Percentiles rank a stretch among this genome's conserved stretches.
These are phyloP conservation scores for Heliothis subflexa DNA, from an alignment of 1,140 invertebrate species.

Conservation along the genomic window DNA sequence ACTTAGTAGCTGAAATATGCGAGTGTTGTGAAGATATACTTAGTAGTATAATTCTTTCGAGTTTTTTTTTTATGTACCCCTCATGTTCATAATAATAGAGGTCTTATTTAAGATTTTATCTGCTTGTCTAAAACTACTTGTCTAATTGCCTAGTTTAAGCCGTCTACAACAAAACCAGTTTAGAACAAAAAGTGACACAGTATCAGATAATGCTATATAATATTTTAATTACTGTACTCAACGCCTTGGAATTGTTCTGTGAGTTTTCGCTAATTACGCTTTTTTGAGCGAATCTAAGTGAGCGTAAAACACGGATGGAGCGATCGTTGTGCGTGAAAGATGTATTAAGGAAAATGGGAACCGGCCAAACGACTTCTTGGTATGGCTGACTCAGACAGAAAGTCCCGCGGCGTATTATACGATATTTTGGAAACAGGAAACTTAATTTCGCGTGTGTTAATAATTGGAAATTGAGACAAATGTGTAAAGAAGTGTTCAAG, in stretches of 20 bases:
- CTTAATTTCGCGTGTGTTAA: too few relatives aligned
- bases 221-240: slow-evolving; percentile 20
- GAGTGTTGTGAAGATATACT: too few relatives aligned
- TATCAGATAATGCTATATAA: slow-evolving; percentile 8
- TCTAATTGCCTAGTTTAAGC: not conserved
- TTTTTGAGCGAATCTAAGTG: slow-evolving; percentile 22
- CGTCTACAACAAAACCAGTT: not conserved
- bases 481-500: too few relatives aligned
- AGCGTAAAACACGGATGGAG: slow-evolving; percentile 24
- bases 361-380: slow-evolving; percentile 42
- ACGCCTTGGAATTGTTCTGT: slow-evolving; percentile 2
- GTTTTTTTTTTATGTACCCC: too few relatives aligned
- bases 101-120: too few relatives aligned
- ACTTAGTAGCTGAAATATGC: too few relatives aligned
- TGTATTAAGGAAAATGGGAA: slow-evolving; percentile 52
- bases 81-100: too few relatives aligned
- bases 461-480: too few relatives aligned
- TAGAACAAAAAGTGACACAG: not conserved
- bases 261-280: slow-evolving; percentile 12
- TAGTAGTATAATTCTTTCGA: too few relatives aligned
- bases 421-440: not conserved
- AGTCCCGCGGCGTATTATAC: not conserved
- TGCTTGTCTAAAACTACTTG: too few relatives aligned
- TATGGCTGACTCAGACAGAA: slow-evolving; percentile 32
- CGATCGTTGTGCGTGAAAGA: slow-evolving; percentile 22